Conservation (phyloP, 2,888 invertebrate species). For the Xanthorhoe spadicearia region DNA sequence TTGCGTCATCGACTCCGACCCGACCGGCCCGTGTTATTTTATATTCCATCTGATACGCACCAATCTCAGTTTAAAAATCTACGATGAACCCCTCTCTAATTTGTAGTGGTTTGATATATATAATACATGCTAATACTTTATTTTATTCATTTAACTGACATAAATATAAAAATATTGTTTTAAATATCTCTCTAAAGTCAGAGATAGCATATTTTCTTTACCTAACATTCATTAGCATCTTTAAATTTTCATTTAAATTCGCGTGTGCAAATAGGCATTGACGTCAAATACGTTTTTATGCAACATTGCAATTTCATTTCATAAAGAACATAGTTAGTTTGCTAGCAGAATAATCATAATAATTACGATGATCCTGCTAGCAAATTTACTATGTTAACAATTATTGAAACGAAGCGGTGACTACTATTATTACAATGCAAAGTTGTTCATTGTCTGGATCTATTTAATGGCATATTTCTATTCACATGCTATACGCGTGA, state of each 20-base stretch:
- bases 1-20: slow-evolving; percentile 48
- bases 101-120: background rate
- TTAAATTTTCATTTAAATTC: too few species aligned
- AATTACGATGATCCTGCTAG: too few species aligned
- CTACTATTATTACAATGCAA: slow-evolving; percentile 17
- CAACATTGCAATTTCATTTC: too few species aligned
- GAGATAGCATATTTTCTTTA: too few species aligned
- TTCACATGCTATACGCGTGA: slow-evolving; percentile 38
- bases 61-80: slow-evolving; percentile 27
- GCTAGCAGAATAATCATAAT: slow-evolving; percentile 6
- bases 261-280: too few species aligned
- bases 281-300: too few species aligned
- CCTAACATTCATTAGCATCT: too few species aligned
- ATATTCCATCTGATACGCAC: slow-evolving; percentile 32
- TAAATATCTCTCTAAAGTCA: background rate
- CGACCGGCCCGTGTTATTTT: slow-evolving; percentile 29
- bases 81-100: background rate
- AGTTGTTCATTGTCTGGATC: slow-evolving; percentile 38
- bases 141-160: background rate
- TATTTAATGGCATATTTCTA: slow-evolving; percentile 31
- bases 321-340: background rate
- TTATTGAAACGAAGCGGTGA: background rate
- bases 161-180: background rate
- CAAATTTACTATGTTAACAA: too few species aligned
- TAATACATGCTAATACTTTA: too few species aligned